These are phyloP conservation scores for Limnephilus lunatus DNA, from an alignment of 2,888 invertebrate species.

Conservation along the genomic window DNA sequence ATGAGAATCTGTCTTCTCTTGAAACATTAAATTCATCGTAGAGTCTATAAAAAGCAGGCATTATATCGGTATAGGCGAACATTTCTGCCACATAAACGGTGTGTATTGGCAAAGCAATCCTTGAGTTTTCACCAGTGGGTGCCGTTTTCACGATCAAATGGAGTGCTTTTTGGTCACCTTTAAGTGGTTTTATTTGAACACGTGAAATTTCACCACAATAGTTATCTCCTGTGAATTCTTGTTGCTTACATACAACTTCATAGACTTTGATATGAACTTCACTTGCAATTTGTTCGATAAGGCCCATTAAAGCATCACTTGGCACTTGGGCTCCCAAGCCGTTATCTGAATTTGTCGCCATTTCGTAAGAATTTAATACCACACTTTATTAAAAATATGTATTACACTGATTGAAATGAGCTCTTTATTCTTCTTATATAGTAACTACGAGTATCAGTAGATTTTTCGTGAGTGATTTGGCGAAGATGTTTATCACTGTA, in stretches of 20 bases:
- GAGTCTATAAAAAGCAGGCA: neutral
- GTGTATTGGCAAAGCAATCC: neutral
- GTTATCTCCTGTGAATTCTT: slow-evolving; percentile 14
- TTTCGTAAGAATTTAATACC: too few species aligned
- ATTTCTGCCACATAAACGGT: neutral
- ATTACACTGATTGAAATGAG: too few species aligned
- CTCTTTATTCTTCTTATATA: too few species aligned
- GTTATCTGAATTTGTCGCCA: neutral
- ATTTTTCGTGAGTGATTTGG: neutral
- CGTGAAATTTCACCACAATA: slow-evolving; percentile 9
- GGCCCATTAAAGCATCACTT: neutral
- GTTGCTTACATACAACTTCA: slow-evolving; percentile 25
- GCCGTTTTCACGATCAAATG: slow-evolving; percentile 33
- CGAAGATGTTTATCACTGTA: too few species aligned
- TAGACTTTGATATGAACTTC: slow-evolving; percentile 46
- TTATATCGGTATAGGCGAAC: slow-evolving; percentile 7
- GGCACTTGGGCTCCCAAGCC: neutral
- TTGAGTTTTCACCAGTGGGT: neutral
- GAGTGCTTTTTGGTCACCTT: neutral
- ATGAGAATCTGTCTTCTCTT: neutral
- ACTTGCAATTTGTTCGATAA: slow-evolving; percentile 31
- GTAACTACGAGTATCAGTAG: too few species aligned
- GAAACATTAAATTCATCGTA: slow-evolving; percentile 16
- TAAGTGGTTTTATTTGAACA: neutral
- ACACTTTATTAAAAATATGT: too few species aligned